Base-by-base conservation (phyloP, 2,888 invertebrate genomes). In the Andricus quercusramuli region DNA sequence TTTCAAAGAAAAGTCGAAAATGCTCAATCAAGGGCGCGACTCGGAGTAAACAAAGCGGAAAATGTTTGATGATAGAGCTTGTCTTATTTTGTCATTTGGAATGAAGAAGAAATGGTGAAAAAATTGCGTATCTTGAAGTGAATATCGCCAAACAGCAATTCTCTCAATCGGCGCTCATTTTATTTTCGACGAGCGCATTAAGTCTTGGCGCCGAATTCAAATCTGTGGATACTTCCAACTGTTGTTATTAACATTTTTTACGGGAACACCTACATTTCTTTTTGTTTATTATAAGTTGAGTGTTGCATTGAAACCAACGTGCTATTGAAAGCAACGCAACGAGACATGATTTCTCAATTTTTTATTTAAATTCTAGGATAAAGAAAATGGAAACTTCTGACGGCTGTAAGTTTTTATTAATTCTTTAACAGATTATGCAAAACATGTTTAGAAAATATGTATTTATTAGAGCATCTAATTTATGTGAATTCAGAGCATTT, bases 11-110 rank as follows among this genome's bases (percentile, higher is more conserved):
- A 74, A 56, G 74, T 32, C 29, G 17, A 11, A 2, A 74, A 56
- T 70, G 13, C 20, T 47, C 44, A 20, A 25, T 47, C 68, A 20
- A 29, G 47, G 13, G n/a, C 13, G 56, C 29, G 32, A 56, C 51
- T 70, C 25, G 62, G 25, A n/a, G 77, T 77, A 32, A 59, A 77
- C 22, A 59, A 62, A 62, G n/a, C 25, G 76, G 59, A 44, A 32
- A 76, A 20, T 64, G 44, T 41, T 74, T 32, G 47, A 3, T 51
- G 3, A 22, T 22, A 20, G 15, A 68, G 25, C 51, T 70, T 29
- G 56, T 51, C 37, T 25, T n/a, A 62, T 25, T 62, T 67, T 67
- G 25, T 25, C 37, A 13, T 37, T 67, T 15, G 25, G 11, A 15
- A 13, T 67, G n/a, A 3, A 25, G 67, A 37, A 5, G 25, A 77